A percentile compares a stretch with the other conserved stretches of the same genome.
Evolutionary conservation across 2,888 invertebrate genomes (phyloP).

Genomic region (Odiellus spinosus): DNA sequence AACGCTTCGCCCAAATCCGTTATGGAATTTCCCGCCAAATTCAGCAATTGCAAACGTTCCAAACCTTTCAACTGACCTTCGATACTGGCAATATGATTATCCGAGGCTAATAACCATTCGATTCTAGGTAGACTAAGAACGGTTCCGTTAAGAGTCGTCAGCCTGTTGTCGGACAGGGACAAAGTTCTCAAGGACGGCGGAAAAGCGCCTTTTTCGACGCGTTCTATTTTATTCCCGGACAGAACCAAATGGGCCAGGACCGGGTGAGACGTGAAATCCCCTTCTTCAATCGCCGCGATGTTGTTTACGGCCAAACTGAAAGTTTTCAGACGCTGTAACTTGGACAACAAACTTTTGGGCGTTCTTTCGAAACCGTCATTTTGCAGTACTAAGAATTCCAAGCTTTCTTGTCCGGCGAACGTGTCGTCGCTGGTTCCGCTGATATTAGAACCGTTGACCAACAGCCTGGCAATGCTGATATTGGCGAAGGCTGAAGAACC

Average conservation of each 20-base stretch:
- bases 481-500: conserved; percentile 10
- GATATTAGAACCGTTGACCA: conserved; percentile 8
- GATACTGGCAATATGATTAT: conserved; percentile 8
- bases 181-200: conserved; percentile 52
- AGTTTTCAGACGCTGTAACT: conserved; percentile 6
- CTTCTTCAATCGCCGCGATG: background rate
- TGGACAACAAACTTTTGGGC: conserved; percentile 6
- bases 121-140: conserved; percentile 7
- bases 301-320: conserved; percentile 8
- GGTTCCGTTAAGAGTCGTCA: conserved; percentile 6
- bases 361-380: conserved; percentile 7
- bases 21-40: conserved; percentile 10
- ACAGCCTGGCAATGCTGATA: conserved; percentile 8
- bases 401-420: conserved; percentile 8
- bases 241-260: conserved; percentile 25
- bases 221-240: conserved; percentile 51
- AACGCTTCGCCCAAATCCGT: background rate
- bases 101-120: conserved; percentile 9
- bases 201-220: conserved; percentile 43
- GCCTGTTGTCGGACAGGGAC: conserved; percentile 48
- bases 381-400: conserved; percentile 7
- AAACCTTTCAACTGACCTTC: conserved; percentile 13
- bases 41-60: conserved; percentile 4
- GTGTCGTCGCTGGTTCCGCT: conserved; percentile 7
- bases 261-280: conserved; percentile 2